Evolutionary conservation across 2,113 vertebrate genomes (phyloP), one percentile per base, ranked within the genome.

Genomic region (Eudyptes chrysolophus): DNA sequence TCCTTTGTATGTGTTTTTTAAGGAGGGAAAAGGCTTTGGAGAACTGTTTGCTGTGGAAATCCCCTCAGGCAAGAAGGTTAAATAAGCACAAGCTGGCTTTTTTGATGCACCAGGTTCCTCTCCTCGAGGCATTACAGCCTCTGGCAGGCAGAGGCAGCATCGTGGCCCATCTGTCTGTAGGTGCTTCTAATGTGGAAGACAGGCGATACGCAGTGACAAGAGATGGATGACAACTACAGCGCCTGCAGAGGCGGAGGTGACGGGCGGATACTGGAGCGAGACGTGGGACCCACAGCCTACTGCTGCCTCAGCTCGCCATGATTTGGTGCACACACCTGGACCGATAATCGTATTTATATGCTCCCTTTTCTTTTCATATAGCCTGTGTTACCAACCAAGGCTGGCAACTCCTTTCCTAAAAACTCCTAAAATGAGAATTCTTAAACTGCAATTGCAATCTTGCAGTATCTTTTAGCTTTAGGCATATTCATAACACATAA

Each of bases 381-480:
- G 21, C 13, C 57, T 74, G 2, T 26, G 29, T 13, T 55, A 66
- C 16, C 2, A 2, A 70, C 11, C 42, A 68, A 88, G 25, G 17
- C 60, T 78, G 51, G 38, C 48, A 91, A 29, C 14, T 84, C 29
- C 51, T 69, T 74, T 76, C 57, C 58, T 57, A 42, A 77, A 84
- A 61, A 2, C 15, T 72, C 30, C 68, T 51, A 46, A 72, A 79
- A 4, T 0, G 0, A 78, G 32, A 66, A 54, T 21, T 57, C n/a
- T 77, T 29, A 36, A 91, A 55, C 3, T 30, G 29, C 78, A 78
- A 49, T 34, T 71, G 81, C 20, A 54, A 10, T 74, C 61, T 87
- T 20, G 8, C 0, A 0, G 6, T 51, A 40, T 22, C 40, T 84
- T 69, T 61, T 54, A 0, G 1, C 42, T 87, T 62, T 8, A 36